Percentiles rank a stretch among this genome's conserved stretches.
phyloP scores from a whole-genome alignment of 2,888 invertebrate genomes.

The Itoplectis maculator region DNA sequence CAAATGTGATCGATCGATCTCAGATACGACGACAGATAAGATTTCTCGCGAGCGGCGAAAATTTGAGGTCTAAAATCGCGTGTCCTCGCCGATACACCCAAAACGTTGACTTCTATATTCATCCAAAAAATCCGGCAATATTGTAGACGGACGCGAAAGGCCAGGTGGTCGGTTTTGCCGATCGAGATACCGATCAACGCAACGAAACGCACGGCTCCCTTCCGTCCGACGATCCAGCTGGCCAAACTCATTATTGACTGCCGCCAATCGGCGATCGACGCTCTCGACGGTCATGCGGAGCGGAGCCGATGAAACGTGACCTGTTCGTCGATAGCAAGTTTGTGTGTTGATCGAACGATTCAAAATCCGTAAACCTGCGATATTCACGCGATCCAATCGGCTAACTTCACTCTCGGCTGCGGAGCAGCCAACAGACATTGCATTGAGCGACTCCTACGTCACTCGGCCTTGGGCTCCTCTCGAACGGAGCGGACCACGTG shows the following conservation, averaged over 20 bases:
- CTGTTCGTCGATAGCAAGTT: no score
- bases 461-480: neutral
- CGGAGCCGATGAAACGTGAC: no score
- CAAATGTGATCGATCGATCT: constrained; percentile 14
- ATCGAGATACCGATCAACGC: constrained; percentile 77
- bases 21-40: constrained; percentile 36
- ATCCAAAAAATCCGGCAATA: neutral
- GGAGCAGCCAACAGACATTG: neutral
- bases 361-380: no score
- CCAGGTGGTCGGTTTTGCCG: constrained; percentile 75
- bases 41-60: constrained; percentile 14
- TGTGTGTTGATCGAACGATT: no score
- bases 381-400: neutral
- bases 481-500: no score
- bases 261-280: neutral
- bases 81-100: neutral
- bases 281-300: neutral
- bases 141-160: neutral
- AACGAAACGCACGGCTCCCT: constrained; percentile 64
- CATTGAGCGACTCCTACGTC: neutral
- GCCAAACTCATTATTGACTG: neutral
- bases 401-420: neutral
- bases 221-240: constrained; percentile 77
- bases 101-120: neutral
- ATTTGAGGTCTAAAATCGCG: neutral